phyloP scores from a whole-genome alignment of 2,113 vertebrate genomes.

The Gasterosteus nipponicus region DNA sequence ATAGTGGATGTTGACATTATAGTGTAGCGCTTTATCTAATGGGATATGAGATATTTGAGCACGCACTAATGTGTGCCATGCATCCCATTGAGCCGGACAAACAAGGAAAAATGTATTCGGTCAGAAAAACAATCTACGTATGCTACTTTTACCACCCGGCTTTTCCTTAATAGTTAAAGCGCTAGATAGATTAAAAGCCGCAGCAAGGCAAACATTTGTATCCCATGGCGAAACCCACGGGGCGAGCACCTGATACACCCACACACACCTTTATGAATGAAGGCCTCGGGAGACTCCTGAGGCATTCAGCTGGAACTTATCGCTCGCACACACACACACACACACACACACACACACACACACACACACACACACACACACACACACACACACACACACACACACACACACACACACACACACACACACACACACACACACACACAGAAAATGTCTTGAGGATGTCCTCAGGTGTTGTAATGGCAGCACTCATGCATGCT shows the following conservation, averaged over 20 bases:
- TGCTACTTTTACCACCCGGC: background rate
- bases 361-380: background rate
- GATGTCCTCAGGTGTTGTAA: slow-evolving; percentile 37
- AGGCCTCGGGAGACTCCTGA: slow-evolving; percentile 21
- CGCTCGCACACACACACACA: background rate
- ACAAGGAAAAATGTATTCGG: background rate
- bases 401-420: background rate
- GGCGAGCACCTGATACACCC: slow-evolving; percentile 44
- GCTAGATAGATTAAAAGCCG: slow-evolving; percentile 1
- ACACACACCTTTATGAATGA: slow-evolving; percentile 10
- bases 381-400: background rate
- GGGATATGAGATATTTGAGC: slow-evolving; percentile 9
- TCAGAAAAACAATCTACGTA: background rate
- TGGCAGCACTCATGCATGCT: slow-evolving; percentile 10
- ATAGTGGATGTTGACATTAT: background rate
- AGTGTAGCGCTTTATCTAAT: background rate
- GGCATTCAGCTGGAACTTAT: slow-evolving; percentile 48
- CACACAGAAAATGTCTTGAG: slow-evolving; percentile 7
- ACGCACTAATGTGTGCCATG: background rate
- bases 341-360: background rate
- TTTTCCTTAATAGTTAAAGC: background rate
- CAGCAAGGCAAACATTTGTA: slow-evolving; percentile 30
- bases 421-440: background rate
- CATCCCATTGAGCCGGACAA: background rate
- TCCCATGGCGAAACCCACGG: slow-evolving; percentile 22